A percentile compares a stretch with the other conserved stretches of the same genome.
Evolutionary conservation across 2,113 vertebrate species (phyloP).

Genomic region (Psophia crepitans): DNA sequence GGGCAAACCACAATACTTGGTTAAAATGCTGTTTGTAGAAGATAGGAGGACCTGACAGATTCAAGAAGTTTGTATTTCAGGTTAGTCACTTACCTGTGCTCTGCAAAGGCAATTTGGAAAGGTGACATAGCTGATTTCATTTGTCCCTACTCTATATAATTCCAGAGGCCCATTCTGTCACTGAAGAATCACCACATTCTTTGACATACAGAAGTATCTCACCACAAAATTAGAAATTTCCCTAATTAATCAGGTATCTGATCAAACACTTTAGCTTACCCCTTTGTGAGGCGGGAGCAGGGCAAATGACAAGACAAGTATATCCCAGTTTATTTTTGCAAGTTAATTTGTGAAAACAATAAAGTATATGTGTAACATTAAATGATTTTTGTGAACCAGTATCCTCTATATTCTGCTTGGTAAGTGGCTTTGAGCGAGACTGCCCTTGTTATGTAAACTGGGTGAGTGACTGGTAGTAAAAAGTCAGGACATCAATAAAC

Average conservation of each 20-base stretch:
- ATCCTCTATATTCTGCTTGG: neutral
- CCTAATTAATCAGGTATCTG: neutral
- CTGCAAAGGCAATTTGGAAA: neutral
- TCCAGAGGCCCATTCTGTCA: neutral
- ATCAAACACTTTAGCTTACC: accelerated
- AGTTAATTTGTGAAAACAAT: neutral
- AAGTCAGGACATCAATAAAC: neutral
- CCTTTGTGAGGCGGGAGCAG: neutral
- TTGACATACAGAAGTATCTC: neutral
- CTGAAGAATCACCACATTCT: neutral
- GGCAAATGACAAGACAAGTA: neutral
- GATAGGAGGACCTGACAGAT: neutral
- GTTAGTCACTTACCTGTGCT: neutral
- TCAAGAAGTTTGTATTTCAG: neutral
- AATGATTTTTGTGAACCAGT: neutral
- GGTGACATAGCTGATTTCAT: accelerated
- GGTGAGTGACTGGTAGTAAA: neutral
- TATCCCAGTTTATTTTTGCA: neutral
- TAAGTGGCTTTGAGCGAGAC: neutral
- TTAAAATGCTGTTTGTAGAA: neutral
- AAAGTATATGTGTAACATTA: neutral
- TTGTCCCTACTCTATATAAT: neutral
- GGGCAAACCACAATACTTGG: neutral
- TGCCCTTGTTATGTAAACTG: neutral
- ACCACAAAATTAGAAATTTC: neutral